These are phyloP conservation scores for Rallus crepitans DNA, from an alignment of 2,797 vertebrate species.

Conservation along the genomic window DNA sequence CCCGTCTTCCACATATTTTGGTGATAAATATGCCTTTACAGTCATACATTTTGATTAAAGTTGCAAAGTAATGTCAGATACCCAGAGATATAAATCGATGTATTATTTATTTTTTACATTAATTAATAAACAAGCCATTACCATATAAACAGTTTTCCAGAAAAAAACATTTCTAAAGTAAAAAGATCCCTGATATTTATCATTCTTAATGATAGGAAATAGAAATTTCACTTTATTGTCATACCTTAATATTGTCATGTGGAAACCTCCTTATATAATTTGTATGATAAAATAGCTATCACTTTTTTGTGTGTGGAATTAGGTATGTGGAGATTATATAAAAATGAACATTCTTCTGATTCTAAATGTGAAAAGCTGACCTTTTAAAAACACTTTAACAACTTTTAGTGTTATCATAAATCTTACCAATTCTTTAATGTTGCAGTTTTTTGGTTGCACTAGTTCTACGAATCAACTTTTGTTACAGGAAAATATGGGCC, in stretches of 20 bases:
- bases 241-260: not conserved
- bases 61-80: not conserved
- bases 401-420: constrained; percentile 59
- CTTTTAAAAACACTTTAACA: constrained; percentile 66
- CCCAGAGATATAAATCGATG: not conserved
- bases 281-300: constrained; percentile 26
- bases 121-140: not conserved
- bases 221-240: not conserved
- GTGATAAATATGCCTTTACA: not conserved
- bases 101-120: constrained; percentile 11
- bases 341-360: constrained; percentile 60
- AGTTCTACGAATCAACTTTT: constrained; percentile 49
- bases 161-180: not conserved
- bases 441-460: constrained; percentile 43
- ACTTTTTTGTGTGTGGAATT: constrained; percentile 13
- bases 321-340: constrained; percentile 5
- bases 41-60: not conserved
- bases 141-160: not conserved
- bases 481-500: constrained; percentile 69
- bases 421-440: constrained; percentile 65
- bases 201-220: constrained; percentile 2
- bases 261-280: not conserved
- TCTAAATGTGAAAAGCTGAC: constrained; percentile 69
- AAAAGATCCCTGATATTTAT: not conserved
- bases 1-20: not conserved